phyloP scores from a whole-genome alignment of 2,888 invertebrate species.

The Aphrophora alni region DNA sequence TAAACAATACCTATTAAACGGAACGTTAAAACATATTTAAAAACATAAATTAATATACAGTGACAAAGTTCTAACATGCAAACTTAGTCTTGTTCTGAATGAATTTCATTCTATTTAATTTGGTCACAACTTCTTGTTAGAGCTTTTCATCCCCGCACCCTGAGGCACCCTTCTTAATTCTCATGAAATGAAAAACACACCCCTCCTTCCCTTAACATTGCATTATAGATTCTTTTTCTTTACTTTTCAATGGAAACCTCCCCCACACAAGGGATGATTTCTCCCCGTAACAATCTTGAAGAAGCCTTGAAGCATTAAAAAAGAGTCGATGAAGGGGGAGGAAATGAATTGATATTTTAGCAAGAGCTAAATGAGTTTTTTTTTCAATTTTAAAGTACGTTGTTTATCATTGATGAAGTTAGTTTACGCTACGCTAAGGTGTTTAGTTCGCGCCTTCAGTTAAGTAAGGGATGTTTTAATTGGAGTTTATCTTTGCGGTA shows the following conservation, averaged over 20 bases:
- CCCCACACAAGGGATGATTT: conserved; percentile 6
- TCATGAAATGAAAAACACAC: conserved; percentile 39
- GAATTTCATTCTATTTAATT: background rate
- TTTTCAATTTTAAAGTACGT: background rate
- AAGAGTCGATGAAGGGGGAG: conserved; percentile 39
- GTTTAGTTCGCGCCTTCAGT: too few species aligned
- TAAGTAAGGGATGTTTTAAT: too few species aligned
- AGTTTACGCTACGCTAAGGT: background rate
- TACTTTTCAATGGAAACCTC: conserved; percentile 21
- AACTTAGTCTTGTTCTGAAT: background rate
- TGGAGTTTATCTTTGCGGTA: too few species aligned
- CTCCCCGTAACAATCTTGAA: conserved; percentile 24
- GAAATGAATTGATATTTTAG: conserved; percentile 41
- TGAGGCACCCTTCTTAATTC: conserved; percentile 31
- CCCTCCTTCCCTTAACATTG: conserved; percentile 35
- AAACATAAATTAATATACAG: too few species aligned
- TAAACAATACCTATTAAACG: too few species aligned
- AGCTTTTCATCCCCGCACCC: background rate
- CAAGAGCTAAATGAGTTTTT: conserved; percentile 36
- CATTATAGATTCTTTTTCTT: conserved; percentile 39
- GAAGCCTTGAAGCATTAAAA: conserved; percentile 49
- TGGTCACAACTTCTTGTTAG: background rate
- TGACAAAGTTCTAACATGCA: background rate
- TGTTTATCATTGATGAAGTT: background rate
- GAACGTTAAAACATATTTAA: too few species aligned